Percentiles rank a stretch among this genome's conserved stretches.
Conservation (phyloP, 1,140 invertebrate genomes). For the Brachionus plicatilis region DNA sequence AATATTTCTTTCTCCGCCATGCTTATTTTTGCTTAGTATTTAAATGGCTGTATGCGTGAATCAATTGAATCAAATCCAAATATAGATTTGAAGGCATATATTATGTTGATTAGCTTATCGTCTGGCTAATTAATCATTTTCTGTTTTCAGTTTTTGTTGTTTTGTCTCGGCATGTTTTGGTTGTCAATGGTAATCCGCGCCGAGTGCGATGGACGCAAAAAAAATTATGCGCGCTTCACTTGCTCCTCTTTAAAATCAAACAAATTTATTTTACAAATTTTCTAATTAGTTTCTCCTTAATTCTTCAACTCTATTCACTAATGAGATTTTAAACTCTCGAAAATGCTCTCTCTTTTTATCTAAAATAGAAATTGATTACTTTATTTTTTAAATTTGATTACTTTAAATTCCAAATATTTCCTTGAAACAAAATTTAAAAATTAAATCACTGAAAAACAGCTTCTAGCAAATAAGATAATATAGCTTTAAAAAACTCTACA, state of each 20-base stretch:
- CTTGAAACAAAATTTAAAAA: too few species aligned
- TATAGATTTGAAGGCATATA: neutral
- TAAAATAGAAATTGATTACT: too few species aligned
- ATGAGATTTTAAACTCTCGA: too few species aligned
- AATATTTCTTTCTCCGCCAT: conserved; percentile 10
- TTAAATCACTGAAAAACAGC: too few species aligned
- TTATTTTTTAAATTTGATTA: too few species aligned
- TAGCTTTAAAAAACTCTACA: too few species aligned
- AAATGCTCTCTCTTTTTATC: too few species aligned
- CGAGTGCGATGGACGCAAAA: neutral
- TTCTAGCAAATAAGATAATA: too few species aligned
- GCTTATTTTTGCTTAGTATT: neutral
- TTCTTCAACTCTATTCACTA: too few species aligned
- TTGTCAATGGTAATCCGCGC: neutral
- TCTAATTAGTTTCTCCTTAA: too few species aligned
- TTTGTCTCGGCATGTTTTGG: neutral
- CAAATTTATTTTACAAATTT: neutral
- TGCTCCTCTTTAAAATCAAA: neutral
- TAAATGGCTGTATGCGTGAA: conserved; percentile 15
- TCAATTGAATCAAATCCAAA: conserved; percentile 30
- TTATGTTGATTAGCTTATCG: conserved; percentile 17
- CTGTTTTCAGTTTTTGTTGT: neutral
- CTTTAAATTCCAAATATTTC: too few species aligned
- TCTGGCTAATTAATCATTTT: conserved; percentile 16
- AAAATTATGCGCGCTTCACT: neutral